Evolutionary conservation across 2,888 invertebrate genomes (phyloP), one percentile per base, ranked within the genome.

Genomic region (Tortrix viridana): DNA sequence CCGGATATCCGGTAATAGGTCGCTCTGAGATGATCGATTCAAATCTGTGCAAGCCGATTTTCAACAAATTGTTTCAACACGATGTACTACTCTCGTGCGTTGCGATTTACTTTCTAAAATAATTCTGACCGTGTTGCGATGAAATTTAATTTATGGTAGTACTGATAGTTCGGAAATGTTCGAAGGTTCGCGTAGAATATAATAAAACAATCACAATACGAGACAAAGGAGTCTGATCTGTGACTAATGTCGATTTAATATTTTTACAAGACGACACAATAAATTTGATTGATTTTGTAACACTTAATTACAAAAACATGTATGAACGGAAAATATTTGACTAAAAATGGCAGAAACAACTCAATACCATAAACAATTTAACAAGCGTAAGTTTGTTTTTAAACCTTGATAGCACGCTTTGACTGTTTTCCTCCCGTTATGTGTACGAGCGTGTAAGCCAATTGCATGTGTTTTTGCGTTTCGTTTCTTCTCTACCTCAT

Each of bases 321-420:
- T 85, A 77, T 85, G 87, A 88, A 88, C 82, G 84, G 84, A 85
- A 84, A 85, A 74, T 84, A 88, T 81, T 89, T 92, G 91, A 90
- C 89, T 91, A 88, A 87, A 86, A 88, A 86, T 86, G 85, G 84
- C 83, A 82, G 81, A 80, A 81, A 70, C 81, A 87, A 83, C 79
- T 82, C 84, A 82, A 81, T 72, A 82, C 82, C 88, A 90, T 87
- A 90, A 86, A 89, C 66, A 55, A 20, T 16, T 57, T 55, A 48
- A 64, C 5, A 37, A 14, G 14, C 19, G 12, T 9, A 48, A 22
- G 80, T 84, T 71, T 69, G 72, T 74, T 74, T 70, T 61, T 69
- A 67, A 59, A 69, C 16, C 1, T 26, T 0, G 20, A 18, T 41
- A 14, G 53, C 57, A 63, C 63, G 53, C 7, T 18, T 22, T n/a